These are phyloP conservation scores for Puffinus mauretanicus DNA, from an alignment of 2,113 vertebrate genomes.

Conservation along the genomic window DNA sequence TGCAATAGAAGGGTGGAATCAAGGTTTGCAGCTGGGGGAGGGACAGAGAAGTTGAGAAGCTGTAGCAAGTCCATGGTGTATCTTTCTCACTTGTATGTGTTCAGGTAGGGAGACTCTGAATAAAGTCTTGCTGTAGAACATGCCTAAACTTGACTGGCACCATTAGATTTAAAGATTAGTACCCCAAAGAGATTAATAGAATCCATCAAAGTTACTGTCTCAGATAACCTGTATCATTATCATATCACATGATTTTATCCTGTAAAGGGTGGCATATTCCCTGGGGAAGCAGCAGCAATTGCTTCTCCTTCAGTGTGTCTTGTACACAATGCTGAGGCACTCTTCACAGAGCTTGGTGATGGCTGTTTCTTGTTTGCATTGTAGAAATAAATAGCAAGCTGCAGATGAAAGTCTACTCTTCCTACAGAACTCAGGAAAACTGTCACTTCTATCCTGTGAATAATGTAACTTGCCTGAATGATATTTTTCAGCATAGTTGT, in stretches of 20 bases:
- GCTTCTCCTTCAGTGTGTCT: neutral
- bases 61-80: neutral
- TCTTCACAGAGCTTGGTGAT: neutral
- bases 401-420: conserved; percentile 10
- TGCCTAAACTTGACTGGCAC: neutral
- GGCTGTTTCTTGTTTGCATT: neutral
- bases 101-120: neutral
- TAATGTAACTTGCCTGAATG: neutral
- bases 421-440: neutral
- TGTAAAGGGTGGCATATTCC: neutral
- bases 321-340: neutral
- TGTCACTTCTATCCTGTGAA: neutral
- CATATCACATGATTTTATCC: neutral
- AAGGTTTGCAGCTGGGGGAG: neutral
- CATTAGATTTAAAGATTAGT: neutral
- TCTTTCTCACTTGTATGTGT: neutral
- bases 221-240: neutral
- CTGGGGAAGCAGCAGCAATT: neutral
- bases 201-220: neutral
- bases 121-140: neutral
- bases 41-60: neutral
- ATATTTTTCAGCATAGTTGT: neutral
- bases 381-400: neutral
- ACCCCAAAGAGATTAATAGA: neutral
- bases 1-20: neutral